Conservation (phyloP, 2,113 vertebrate genomes). For the Gymnocephalus cernua region DNA sequence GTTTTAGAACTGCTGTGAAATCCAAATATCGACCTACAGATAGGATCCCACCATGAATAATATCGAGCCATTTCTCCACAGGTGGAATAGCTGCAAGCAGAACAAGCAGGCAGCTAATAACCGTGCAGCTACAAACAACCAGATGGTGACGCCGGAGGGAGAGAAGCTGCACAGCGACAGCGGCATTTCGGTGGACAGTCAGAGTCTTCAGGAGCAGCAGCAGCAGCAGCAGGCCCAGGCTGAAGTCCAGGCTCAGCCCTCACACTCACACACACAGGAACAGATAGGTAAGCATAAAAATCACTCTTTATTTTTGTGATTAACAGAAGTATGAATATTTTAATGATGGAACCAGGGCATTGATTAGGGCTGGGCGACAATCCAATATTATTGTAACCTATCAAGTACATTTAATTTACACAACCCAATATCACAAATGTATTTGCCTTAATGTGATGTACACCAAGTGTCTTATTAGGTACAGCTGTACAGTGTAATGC, state of each 20-base stretch:
- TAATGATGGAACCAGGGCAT: neutral
- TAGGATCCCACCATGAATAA: neutral
- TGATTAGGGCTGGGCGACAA: neutral
- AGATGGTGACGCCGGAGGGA: constrained; percentile 94
- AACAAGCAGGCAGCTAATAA: constrained; percentile 97
- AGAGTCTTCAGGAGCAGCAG: constrained; percentile 94
- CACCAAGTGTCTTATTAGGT: neutral
- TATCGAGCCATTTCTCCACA: constrained; percentile 64
- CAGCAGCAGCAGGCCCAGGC: constrained; percentile 86
- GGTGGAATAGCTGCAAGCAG: constrained; percentile 99
- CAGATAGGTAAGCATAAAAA: constrained; percentile 79
- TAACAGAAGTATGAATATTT: neutral
- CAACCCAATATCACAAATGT: too few species aligned
- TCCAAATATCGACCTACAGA: neutral
- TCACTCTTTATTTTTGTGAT: too few species aligned
- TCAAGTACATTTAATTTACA: too few species aligned
- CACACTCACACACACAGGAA: constrained; percentile 83
- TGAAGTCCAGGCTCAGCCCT: constrained; percentile 80
- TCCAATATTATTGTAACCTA: neutral
- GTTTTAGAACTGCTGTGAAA: constrained; percentile 7
- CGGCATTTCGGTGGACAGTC: constrained; percentile 97
- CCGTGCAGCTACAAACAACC: constrained; percentile 89
- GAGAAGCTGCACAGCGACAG: constrained; percentile 99
- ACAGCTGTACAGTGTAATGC: neutral
- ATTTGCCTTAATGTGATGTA: neutral